Evolutionary conservation across 2,113 vertebrate genomes (phyloP), one percentile per base, ranked within the genome.

Genomic region (Panthera tigris): DNA sequence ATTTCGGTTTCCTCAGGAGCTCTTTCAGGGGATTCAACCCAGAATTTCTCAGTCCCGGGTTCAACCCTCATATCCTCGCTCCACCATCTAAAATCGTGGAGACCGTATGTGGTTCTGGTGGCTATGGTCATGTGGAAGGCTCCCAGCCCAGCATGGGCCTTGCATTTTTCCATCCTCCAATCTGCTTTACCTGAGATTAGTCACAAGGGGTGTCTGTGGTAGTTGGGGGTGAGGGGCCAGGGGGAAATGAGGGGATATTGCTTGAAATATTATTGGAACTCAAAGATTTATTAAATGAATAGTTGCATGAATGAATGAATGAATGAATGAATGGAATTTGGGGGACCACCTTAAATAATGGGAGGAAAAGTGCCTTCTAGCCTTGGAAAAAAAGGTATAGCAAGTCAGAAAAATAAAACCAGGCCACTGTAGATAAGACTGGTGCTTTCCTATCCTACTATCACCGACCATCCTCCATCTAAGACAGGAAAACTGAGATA

Each of bases 331-430:
- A 16, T 81, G 52, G 78, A 95, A 96, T 95, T 91, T 63, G 3
- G 45, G 71, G n/a, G 3, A 95, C 69, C 25, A 89, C 27, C 65
- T 96, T 97, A 96, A 95, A 84, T 45, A 91, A 69, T 89, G 50
- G 69, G 39, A 96, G 10, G 73, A 91, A 82, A 95, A 85, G 10
- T 95, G 19, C 4, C n/a, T 82, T 12, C 65, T 89, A 78, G 33
- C 10, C 3, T 55, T 84, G 8, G 39, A 86, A 96, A 71, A 97
- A 78, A 2, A 69, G 31, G 80, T 85, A 89, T 31, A 61, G 31
- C 52, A 93, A 97, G 18, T 11, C 65, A 91, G 61, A 83, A 95
- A 95, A 83, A 48, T 55, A 95, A 55, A 94, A 83, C 29, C 69
- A 97, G 84, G 39, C 61, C 36, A 63, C 27, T 57, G 48, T 23